Evolutionary conservation across 2,797 vertebrate species (phyloP).

Genomic region (Brachymystax lenok): DNA sequence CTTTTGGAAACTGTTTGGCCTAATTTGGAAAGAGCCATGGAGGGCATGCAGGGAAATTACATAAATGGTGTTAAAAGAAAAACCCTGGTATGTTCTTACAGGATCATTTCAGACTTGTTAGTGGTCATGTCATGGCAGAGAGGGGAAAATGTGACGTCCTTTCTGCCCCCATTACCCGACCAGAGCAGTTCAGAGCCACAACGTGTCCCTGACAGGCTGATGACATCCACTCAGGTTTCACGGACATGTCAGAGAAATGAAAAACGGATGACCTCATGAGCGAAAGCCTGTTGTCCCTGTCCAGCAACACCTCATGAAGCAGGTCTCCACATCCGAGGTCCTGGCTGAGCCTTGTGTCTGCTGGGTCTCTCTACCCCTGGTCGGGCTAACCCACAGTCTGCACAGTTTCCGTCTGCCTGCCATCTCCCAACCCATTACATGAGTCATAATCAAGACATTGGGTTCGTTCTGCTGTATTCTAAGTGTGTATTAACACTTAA

Average conservation of each 20-base stretch:
- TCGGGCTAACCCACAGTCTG: slow-evolving; percentile 37
- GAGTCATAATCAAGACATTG: slow-evolving; percentile 27
- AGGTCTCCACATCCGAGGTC: slow-evolving; percentile 54
- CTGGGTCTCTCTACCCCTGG: neutral
- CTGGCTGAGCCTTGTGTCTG: slow-evolving; percentile 35
- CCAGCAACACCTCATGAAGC: slow-evolving; percentile 73
- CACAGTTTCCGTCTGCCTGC: slow-evolving; percentile 41
- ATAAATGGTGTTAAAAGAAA: neutral
- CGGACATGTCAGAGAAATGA: neutral
- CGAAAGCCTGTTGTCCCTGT: slow-evolving; percentile 57
- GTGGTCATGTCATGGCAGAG: slow-evolving; percentile 38
- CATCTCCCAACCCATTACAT: slow-evolving; percentile 32
- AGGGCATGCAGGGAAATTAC: slow-evolving; percentile 10
- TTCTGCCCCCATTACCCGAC: slow-evolving; percentile 31
- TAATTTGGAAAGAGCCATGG: neutral
- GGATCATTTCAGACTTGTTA: slow-evolving; percentile 25
- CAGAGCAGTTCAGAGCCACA: neutral
- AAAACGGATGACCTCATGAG: slow-evolving; percentile 56
- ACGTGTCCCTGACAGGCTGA: slow-evolving; percentile 22
- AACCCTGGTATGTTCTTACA: slow-evolving; percentile 5
- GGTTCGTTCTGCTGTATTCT: slow-evolving; percentile 26
- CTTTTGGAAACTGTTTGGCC: slow-evolving; percentile 2
- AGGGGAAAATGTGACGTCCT: slow-evolving; percentile 38
- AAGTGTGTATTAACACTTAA: neutral
- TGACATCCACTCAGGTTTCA: slow-evolving; percentile 35